Evolutionary conservation across 2,888 invertebrate genomes (phyloP), one percentile per base, ranked within the genome.

Genomic region (Antheraea yamamai): DNA sequence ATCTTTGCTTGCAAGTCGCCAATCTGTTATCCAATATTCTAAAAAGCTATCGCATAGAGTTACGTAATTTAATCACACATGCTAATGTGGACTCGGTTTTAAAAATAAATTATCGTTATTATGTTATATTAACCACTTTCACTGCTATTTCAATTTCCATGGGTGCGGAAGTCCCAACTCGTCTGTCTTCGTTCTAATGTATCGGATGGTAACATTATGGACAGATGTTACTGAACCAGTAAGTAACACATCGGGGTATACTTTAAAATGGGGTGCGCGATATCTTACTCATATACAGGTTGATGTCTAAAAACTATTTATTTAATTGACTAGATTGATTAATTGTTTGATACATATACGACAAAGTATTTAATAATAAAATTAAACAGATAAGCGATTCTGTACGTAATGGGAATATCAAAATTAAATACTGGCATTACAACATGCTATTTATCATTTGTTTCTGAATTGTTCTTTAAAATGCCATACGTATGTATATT

Each of bases 201-300:
- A 81, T 83, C 78, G 77, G 77, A 77, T 81, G 78, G 82, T 79
- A 80, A 83, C 82, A 80, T 75, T 80, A 80, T 80, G 81, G 88
- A 87, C 94, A 94, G 94, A 94, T 94, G 94, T 91, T 89, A 86
- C 76, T 78, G 81, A 82, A 89, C 89, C 92, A 86, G 93, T 94
- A 94, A 86, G 87, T 81, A 80, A 85, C 88, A 81, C 81, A 82
- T 84, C 82, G 82, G 85, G 85, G 83, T 79, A 81, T 81, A 80
- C 81, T 80, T 81, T 82, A 78, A 79, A 82, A 80, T 78, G 82
- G 84, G 76, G 81, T 78, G 78, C 76, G 81, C 78, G 78, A 76
- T 74, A 52, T 78, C 81, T 80, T 81, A 72, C 73, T 30, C 12
- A 58, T 83, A 80, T 88, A 92, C 86, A 89, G 88, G 80, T 0